Conservation (phyloP, 2,797 vertebrate genomes). For the Oreonectes daqikongensis region DNA sequence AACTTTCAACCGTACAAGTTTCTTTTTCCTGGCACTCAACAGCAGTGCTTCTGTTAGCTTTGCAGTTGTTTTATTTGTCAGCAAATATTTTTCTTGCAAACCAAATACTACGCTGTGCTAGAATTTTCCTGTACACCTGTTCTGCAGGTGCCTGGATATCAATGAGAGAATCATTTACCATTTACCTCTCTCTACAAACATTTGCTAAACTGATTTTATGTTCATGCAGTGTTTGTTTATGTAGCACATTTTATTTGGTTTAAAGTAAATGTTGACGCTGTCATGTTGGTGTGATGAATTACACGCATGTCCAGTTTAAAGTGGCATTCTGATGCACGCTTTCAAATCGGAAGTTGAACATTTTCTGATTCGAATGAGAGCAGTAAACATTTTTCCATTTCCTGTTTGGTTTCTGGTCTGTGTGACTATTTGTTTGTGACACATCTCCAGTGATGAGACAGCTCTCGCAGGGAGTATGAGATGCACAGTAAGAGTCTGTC, state of each 20-base stretch:
- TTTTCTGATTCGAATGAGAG: neutral
- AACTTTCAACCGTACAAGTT: neutral
- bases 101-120: neutral
- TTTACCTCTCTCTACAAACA: neutral
- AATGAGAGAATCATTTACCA: neutral
- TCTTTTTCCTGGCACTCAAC: neutral
- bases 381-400: conserved; percentile 5
- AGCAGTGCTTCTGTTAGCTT: neutral
- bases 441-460: neutral
- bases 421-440: neutral
- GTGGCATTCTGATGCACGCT: neutral
- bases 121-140: neutral
- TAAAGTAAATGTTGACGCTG: no score
- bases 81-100: neutral
- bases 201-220: neutral
- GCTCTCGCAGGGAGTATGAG: neutral
- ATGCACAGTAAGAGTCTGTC: conserved; percentile 22
- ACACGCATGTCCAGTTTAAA: no score
- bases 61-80: conserved; percentile 6
- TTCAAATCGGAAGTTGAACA: neutral
- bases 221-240: neutral
- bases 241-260: neutral
- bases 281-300: neutral
- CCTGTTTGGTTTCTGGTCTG: neutral
- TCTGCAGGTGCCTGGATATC: neutral